Base-by-base conservation (phyloP, 1,140 invertebrate genomes). In the Rhyzopertha dominica region DNA sequence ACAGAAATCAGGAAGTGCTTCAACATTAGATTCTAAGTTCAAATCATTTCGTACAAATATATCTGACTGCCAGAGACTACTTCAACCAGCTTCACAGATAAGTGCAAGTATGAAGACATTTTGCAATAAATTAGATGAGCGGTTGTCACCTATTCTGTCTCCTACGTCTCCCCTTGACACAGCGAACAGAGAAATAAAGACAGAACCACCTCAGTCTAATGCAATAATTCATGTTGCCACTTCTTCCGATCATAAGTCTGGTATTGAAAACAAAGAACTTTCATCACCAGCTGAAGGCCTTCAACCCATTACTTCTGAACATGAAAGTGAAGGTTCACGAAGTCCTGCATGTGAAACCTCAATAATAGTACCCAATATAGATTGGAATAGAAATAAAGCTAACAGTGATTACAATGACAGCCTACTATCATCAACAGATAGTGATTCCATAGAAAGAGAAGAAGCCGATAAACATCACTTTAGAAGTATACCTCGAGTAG, bases 51-150 rank as follows among this genome's bases (percentile, higher is more conserved):
- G 87, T 24, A 86, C 84, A 18, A 85, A 82, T 41, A 92, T 93
- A 44, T 89, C 87, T 1, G 88, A 92, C 61, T 85, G 88, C 53
- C 90, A 94, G 59, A 92, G 92, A 58, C 66, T 91, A 43, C 61
- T 93, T 23, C 85, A 90, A 65, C 86, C 87, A 0, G 84, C 87
- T 0, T 74, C 82, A 0, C 78, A 82, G 47, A 81, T 84, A 5
- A 84, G 81, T 62, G 76, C 82, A 1, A 78, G 79, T 13, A 86
- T 87, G 83, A 80, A 84, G 55, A 80, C 79, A 1, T 84, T 86
- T 56, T 61, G 59, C 40, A 62, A 47, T 32, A 63, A 61, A 43
- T 44, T 63, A 10, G 53, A 60, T 30, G 62, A 65, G 26, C 34
- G 48, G 26, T 46, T 43, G 10, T 60, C 63, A 2, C 63, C 64